Evolutionary conservation across 2,797 vertebrate genomes (phyloP).

Genomic region (Distichodus sexfasciatus): DNA sequence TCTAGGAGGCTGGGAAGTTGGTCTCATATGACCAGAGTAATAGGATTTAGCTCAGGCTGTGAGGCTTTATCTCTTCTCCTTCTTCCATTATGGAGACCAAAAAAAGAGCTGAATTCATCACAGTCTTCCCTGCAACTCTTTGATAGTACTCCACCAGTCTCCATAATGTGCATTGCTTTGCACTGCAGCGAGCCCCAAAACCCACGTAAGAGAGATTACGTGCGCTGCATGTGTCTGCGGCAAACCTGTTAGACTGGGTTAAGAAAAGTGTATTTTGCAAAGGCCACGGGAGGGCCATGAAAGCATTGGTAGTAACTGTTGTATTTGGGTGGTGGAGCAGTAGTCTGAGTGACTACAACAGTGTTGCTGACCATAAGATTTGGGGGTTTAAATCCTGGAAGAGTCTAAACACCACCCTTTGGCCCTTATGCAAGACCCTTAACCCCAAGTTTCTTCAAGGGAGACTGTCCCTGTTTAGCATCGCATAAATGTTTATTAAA

Average conservation of each 20-base stretch:
- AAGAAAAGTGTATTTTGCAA: too few species aligned
- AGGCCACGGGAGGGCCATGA: slow-evolving; percentile 7
- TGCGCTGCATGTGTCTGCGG: too few species aligned
- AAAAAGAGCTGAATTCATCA: slow-evolving; percentile 22
- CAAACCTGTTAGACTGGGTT: too few species aligned
- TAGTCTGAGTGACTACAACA: too few species aligned
- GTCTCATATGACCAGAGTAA: slow-evolving; percentile 39
- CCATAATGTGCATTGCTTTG: neutral
- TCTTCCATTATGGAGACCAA: slow-evolving; percentile 29
- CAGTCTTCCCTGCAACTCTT: neutral
- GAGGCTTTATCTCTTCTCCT: slow-evolving; percentile 18
- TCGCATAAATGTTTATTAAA: too few species aligned
- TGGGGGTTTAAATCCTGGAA: too few species aligned
- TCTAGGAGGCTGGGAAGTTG: slow-evolving; percentile 17
- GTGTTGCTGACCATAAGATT: neutral
- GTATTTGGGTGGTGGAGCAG: too few species aligned
- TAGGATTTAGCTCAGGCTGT: slow-evolving; percentile 22
- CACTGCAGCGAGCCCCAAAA: neutral
- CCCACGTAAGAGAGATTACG: neutral
- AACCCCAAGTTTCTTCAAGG: too few species aligned
- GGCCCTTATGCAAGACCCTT: too few species aligned
- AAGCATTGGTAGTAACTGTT: too few species aligned
- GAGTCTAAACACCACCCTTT: too few species aligned
- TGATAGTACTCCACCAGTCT: neutral
- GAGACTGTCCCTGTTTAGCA: too few species aligned